These are phyloP conservation scores for Cyclophora albipunctata DNA, from an alignment of 2,888 invertebrate species.

Conservation along the genomic window DNA sequence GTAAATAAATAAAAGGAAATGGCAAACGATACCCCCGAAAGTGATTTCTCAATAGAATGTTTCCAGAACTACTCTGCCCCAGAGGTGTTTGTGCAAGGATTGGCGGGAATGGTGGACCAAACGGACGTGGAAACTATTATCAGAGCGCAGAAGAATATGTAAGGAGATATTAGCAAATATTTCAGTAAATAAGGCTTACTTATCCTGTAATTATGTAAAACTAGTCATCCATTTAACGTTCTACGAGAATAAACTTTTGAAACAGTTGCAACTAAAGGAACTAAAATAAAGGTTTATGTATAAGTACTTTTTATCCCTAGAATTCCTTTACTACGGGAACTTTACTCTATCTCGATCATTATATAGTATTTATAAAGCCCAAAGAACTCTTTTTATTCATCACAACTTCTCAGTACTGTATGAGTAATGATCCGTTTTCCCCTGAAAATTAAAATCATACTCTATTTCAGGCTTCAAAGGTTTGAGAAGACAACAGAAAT, in stretches of 20 bases:
- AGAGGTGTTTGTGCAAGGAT: slow-evolving; percentile 93
- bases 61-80: slow-evolving; percentile 93
- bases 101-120: slow-evolving; percentile 93
- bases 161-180: slow-evolving; percentile 32
- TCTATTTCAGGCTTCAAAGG: slow-evolving; percentile 85
- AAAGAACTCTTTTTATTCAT: no score
- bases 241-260: no score
- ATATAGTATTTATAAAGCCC: no score
- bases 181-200: not conserved
- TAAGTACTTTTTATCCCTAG: no score
- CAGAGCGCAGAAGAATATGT: slow-evolving; percentile 94
- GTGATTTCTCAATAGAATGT: slow-evolving; percentile 87
- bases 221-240: no score
- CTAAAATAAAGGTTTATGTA: no score
- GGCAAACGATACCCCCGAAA: slow-evolving; percentile 78
- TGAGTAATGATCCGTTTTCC: no score
- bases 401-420: no score
- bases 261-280: no score
- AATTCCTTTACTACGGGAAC: no score
- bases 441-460: not conserved
- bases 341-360: no score
- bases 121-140: slow-evolving; percentile 93
- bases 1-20: slow-evolving; percentile 24
- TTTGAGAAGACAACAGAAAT: slow-evolving; percentile 99
- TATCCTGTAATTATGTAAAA: not conserved